Base-by-base conservation (phyloP, 2,888 invertebrate species). In the Cephus spinipes region DNA sequence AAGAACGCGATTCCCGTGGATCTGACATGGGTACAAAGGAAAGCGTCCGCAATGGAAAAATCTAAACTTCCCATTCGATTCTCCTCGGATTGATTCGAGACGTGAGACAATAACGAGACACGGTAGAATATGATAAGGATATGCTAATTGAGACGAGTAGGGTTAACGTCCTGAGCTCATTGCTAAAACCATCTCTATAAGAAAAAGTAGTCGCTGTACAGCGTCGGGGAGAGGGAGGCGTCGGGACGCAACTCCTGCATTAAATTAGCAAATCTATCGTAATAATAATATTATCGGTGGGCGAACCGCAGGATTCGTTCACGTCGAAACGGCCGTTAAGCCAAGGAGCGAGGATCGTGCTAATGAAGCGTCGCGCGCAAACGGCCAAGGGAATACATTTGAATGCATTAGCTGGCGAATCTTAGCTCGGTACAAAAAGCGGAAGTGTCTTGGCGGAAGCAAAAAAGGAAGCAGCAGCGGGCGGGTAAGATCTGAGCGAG, bases 181-280 rank as follows among this genome's bases (percentile, higher is more conserved):
- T 71, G 71, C 71, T 71, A 32, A 71, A 71, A 71, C 71, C 71
- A 71, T 33, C 12, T 33, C 32, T 31, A 15, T 33, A 55, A 55
- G 71, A 71, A 71, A 71, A 31, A 71, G 71, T 30, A 71, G 71
- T 33, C 1, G 23, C 23, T 9, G 55, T 55, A 15, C 6, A 23
- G 40, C 40, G 15, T 55, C 40, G 73, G 35, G 34, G 71, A 36
- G 36, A 68, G 36, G 55, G 79, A 69, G 73, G 73, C 79, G 75
- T 76, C 77, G 68, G 69, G 76, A 69, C 23, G 76, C 76, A 76
- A 71, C 83, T 81, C 79, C 79, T 82, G 81, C 80, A 83, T 82
- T 83, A 84, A 89, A 89, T 89, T 89, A 89, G 89, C 89, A 89
- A 88, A 89, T 89, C 86, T 89, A 88, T 89, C 87, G 88, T 87